Conservation (phyloP, 2,888 invertebrate genomes). For the Drosophila koepferae region DNA sequence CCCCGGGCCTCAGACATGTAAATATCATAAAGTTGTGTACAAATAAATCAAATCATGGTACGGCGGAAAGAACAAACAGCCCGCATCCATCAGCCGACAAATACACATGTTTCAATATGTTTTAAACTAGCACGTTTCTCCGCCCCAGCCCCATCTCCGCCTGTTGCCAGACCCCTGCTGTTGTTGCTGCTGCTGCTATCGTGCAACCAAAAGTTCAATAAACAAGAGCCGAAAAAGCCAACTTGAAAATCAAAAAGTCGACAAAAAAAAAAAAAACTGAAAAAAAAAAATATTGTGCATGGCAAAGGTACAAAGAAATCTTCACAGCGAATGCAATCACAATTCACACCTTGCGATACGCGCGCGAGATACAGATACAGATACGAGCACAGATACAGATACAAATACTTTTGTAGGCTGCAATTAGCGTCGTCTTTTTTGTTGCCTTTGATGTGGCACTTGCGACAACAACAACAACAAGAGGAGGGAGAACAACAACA, state of each 20-base stretch:
- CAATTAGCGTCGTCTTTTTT: constrained; percentile 64
- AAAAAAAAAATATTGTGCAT: constrained; percentile 54
- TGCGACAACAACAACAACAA: constrained; percentile 46
- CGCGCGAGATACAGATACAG: constrained; percentile 17
- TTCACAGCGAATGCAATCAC: constrained; percentile 57
- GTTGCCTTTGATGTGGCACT: constrained; percentile 68
- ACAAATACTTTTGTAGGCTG: constrained; percentile 15
- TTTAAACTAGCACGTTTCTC: constrained; percentile 33
- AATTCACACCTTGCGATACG: constrained; percentile 66
- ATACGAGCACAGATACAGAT: constrained; percentile 13
- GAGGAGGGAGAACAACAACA: constrained; percentile 22
- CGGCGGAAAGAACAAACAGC: constrained; percentile 64
- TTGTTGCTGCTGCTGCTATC: constrained; percentile 42
- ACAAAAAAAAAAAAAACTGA: constrained; percentile 42
- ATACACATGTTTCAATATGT: constrained; percentile 71
- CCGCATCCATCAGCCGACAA: constrained; percentile 64
- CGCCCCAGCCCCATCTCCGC: background rate
- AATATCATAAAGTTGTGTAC: constrained; percentile 75
- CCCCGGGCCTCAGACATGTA: constrained; percentile 56
- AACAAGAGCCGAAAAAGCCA: constrained; percentile 55
- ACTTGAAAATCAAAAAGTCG: constrained; percentile 53
- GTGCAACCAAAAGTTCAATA: constrained; percentile 64
- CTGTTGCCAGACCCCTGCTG: background rate
- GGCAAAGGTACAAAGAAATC: constrained; percentile 38
- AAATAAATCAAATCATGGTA: constrained; percentile 72